Base-by-base conservation (phyloP, 2,797 vertebrate genomes). In the Halcyon badia region DNA sequence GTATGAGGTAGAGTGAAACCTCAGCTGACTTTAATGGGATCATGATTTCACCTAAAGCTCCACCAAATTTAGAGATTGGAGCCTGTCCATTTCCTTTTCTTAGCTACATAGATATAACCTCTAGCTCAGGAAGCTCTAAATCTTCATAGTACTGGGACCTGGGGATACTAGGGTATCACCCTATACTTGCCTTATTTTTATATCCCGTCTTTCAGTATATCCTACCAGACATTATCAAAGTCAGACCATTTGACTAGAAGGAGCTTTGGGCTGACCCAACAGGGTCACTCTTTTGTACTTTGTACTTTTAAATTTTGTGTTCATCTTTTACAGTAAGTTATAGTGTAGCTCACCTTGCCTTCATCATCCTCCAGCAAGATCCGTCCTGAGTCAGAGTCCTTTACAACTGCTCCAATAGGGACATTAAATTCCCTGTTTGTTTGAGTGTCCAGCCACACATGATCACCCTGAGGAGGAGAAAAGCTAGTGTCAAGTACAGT, bases 361-460 rank as follows among this genome's bases (percentile, higher is more conserved):
- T 99, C 99, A 64, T 99, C 99, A 56, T 99, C 99, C 37, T 99
- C 97, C 89, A 99, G 96, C 94, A 98, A 97, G 41, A 99, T 96
- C 87, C 98, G 98, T 76, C 99, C 99, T 1, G 98, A 98, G 65
- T 98, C 98, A 18, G 98, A 96, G 70, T 99, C 97, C 81, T 97
- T 98, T 87, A 99, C 98, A 94, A 99, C 96, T 11, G 99, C 99
- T 39, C 99, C 99, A 0, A 99, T 99, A 4, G 99, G 98, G 54
- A 99, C 98, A 15, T 73, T 83, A 37, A 86, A 97, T 87, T 98
- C 95, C 71, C 93, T 90, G 35, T 95, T 98, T 2, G 35, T 21
- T 51, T 98, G 95, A 6, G 97, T 80, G 60, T 99, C 98, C 97
- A 99, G 95, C 99, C 99, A 99, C 37, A 99, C 99, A 57, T 99